These are phyloP conservation scores for Melopsittacus undulatus DNA, from an alignment of 2,797 vertebrate genomes.

Conservation along the genomic window DNA sequence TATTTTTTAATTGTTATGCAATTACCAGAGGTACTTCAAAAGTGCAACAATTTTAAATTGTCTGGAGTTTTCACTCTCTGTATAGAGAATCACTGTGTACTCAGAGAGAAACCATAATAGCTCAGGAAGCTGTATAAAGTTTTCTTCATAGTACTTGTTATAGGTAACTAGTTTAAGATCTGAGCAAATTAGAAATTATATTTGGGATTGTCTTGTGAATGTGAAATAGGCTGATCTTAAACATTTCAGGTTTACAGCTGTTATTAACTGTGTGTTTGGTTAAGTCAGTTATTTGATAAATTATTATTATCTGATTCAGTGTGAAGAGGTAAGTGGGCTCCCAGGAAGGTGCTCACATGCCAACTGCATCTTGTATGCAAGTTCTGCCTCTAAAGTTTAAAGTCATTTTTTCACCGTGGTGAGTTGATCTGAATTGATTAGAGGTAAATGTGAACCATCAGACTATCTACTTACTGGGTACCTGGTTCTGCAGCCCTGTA, in stretches of 20 bases:
- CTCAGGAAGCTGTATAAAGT: neutral
- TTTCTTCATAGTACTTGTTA: neutral
- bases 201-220: neutral
- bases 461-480: neutral
- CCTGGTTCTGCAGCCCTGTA: neutral
- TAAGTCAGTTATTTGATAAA: neutral
- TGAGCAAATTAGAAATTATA: neutral
- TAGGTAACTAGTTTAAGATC: neutral
- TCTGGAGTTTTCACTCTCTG: neutral
- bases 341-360: neutral
- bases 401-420: neutral
- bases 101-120: neutral
- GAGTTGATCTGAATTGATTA: neutral
- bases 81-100: neutral
- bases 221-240: neutral
- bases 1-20: neutral
- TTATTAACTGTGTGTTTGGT: neutral
- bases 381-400: neutral
- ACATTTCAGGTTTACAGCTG: neutral
- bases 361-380: neutral
- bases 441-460: neutral
- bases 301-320: too few relatives aligned
- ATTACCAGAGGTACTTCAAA: neutral
- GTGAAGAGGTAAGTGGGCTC: neutral
- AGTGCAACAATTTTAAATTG: neutral